Conservation (phyloP, 2,888 invertebrate species). For the Andrena trimmerana region DNA sequence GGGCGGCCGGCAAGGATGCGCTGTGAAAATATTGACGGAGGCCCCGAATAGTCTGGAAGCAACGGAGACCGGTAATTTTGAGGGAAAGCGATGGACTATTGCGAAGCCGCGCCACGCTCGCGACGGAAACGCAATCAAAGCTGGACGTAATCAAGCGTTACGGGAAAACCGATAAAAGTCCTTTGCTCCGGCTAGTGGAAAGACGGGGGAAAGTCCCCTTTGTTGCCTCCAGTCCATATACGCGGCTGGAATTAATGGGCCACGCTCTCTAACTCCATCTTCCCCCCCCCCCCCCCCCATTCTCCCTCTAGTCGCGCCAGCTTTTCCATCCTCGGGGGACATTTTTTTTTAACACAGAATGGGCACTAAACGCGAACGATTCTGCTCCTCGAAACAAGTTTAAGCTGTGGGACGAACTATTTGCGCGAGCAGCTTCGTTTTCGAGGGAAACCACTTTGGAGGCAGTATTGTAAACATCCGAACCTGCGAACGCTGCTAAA, state of each 20-base stretch:
- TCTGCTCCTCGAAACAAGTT: not conserved
- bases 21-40: constrained; percentile 18
- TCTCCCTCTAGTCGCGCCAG: too few relatives aligned
- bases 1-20: not conserved
- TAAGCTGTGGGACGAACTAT: not conserved
- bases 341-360: not conserved
- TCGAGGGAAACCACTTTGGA: too few relatives aligned
- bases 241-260: constrained; percentile 22
- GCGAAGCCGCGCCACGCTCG: too few relatives aligned
- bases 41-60: not conserved
- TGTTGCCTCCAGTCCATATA: constrained; percentile 15
- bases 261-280: not conserved
- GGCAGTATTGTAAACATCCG: too few relatives aligned
- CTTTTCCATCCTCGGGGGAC: not conserved
- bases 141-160: constrained; percentile 41
- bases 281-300: not conserved
- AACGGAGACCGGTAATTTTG: constrained; percentile 17
- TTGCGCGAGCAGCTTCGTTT: too few relatives aligned
- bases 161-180: constrained; percentile 22
- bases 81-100: not conserved
- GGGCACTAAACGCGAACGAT: not conserved
- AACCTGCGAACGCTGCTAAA: too few relatives aligned
- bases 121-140: constrained; percentile 38
- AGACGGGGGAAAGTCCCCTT: constrained; percentile 9
- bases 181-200: constrained; percentile 12